Evolutionary conservation across 1,140 invertebrate genomes (phyloP).

Genomic region (Pygmarrhopalites habei): DNA sequence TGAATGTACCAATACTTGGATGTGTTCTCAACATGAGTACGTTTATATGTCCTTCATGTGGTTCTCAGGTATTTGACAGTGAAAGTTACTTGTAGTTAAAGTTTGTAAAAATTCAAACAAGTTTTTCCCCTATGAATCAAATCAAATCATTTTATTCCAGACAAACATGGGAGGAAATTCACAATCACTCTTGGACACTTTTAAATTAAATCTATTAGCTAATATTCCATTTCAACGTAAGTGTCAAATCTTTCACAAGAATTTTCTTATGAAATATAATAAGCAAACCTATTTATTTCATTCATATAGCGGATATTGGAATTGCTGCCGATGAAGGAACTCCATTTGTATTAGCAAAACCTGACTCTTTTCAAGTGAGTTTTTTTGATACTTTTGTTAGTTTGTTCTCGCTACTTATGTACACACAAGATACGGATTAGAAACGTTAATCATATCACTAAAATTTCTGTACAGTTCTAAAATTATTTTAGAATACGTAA

Average conservation of each 20-base stretch:
- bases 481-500: no score
- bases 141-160: no score
- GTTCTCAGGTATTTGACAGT: no score
- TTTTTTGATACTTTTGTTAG: background rate
- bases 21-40: slow-evolving; percentile 79
- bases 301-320: slow-evolving; percentile 59
- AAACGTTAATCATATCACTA: no score
- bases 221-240: slow-evolving; percentile 69
- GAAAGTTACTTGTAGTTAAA: no score
- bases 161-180: slow-evolving; percentile 21
- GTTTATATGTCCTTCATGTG: slow-evolving; percentile 63
- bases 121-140: no score
- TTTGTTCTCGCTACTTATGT: no score
- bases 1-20: slow-evolving; percentile 70
- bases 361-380: slow-evolving; percentile 52
- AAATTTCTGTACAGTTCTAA: background rate
- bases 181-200: background rate
- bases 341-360: slow-evolving; percentile 65
- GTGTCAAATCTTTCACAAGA: no score
- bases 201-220: slow-evolving; percentile 53
- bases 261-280: no score
- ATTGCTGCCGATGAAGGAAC: slow-evolving; percentile 64
- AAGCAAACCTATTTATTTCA: no score
- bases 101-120: no score
- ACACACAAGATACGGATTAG: no score